phyloP scores from a whole-genome alignment of 2,888 invertebrate genomes.

The Microchrysa polita region DNA sequence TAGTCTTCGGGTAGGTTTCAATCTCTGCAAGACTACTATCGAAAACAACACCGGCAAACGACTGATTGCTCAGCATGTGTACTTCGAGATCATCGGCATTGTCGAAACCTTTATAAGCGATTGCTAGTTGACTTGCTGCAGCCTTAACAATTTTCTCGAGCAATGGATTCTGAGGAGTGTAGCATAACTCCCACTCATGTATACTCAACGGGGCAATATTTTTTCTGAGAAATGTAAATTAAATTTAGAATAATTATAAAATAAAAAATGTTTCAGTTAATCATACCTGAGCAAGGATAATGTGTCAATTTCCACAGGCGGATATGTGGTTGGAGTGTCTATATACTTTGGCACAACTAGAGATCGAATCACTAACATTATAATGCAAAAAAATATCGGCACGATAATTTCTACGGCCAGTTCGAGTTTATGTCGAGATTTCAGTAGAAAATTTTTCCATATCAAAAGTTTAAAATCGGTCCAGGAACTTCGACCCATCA shows the following conservation, averaged over 20 bases:
- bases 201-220: not conserved
- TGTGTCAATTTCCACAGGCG: slow-evolving; percentile 59
- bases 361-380: slow-evolving; percentile 73
- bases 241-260: not conserved
- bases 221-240: not conserved
- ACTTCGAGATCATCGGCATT: slow-evolving; percentile 31
- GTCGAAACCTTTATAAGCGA: slow-evolving; percentile 24
- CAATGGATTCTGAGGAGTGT: slow-evolving; percentile 48
- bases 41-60: slow-evolving; percentile 49
- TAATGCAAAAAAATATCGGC: slow-evolving; percentile 70
- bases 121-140: slow-evolving; percentile 22
- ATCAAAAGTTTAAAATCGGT: slow-evolving; percentile 72
- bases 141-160: slow-evolving; percentile 41
- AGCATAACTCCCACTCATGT: slow-evolving; percentile 41
- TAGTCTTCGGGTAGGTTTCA: slow-evolving; percentile 57
- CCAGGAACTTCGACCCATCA: slow-evolving; percentile 46
- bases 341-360: slow-evolving; percentile 67
- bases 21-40: slow-evolving; percentile 33
- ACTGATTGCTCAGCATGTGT: slow-evolving; percentile 29
- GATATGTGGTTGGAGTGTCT: slow-evolving; percentile 54
- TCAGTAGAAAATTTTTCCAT: slow-evolving; percentile 84
- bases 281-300: slow-evolving; percentile 6
- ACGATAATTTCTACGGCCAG: slow-evolving; percentile 72
- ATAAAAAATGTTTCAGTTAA: not conserved
- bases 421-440: slow-evolving; percentile 73